These are phyloP conservation scores for Xestia c-nigrum DNA, from an alignment of 2,888 invertebrate genomes.

Conservation along the genomic window DNA sequence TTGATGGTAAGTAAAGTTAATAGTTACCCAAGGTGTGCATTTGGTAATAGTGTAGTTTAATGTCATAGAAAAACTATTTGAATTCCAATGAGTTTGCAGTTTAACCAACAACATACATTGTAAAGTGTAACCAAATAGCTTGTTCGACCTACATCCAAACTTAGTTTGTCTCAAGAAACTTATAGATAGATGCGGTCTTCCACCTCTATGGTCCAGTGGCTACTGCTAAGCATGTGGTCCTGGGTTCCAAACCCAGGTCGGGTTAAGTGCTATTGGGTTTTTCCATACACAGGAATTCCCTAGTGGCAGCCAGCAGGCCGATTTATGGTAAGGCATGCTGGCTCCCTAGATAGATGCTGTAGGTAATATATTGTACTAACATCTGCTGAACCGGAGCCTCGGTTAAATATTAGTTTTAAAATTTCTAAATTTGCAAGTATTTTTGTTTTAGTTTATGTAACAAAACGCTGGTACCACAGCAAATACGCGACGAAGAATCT, in stretches of 20 bases:
- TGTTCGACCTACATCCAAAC: too few relatives aligned
- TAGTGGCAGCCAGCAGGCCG: too few relatives aligned
- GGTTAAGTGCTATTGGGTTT: background rate
- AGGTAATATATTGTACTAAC: too few relatives aligned
- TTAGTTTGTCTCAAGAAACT: background rate
- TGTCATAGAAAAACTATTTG: background rate
- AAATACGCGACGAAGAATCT: background rate
- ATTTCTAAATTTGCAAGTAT: background rate
- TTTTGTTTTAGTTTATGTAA: background rate
- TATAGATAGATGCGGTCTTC: background rate
- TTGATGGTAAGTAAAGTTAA: conserved; percentile 77
- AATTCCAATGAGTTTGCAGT: too few relatives aligned
- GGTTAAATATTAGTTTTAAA: background rate
- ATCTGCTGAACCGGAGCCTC: too few relatives aligned
- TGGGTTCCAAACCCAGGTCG: background rate
- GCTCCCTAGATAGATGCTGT: background rate
- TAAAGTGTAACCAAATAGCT: too few relatives aligned
- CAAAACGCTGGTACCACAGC: background rate
- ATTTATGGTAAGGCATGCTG: background rate
- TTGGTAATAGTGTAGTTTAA: background rate
- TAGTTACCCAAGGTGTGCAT: background rate
- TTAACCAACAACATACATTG: too few relatives aligned
- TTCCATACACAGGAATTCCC: background rate
- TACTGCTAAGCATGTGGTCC: background rate
- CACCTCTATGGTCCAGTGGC: background rate